Percentiles rank a stretch among this genome's conserved stretches.
Conservation (phyloP, 2,797 vertebrate genomes). For the Neomorphus geoffroyi region DNA sequence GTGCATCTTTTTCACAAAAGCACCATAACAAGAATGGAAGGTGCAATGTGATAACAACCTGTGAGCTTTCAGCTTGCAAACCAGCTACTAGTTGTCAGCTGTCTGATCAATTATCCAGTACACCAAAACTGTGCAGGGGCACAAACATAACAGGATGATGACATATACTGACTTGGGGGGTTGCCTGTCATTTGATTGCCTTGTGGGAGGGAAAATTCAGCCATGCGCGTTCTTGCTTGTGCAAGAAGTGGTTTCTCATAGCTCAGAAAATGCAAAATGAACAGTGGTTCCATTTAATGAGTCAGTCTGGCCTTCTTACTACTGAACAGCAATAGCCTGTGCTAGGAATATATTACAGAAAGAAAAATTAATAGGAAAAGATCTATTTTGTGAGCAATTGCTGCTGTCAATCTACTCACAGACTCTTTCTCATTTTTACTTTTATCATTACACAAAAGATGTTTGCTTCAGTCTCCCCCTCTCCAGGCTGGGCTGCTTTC, state of each 20-base stretch:
- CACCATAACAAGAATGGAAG: not conserved
- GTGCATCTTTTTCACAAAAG: accelerated
- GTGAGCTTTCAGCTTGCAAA: not conserved
- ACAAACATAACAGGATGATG: not conserved
- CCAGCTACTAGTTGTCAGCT: not conserved
- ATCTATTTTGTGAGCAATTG: conserved; percentile 1
- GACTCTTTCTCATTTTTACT: not conserved
- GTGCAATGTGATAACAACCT: not conserved
- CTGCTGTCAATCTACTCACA: not conserved
- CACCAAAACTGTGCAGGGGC: not conserved
- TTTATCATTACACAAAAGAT: not conserved
- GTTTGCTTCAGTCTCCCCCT: not conserved
- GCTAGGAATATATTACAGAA: not conserved
- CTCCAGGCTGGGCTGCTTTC: not conserved
- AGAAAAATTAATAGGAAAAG: conserved; percentile 19
- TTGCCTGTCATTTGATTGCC: not conserved
- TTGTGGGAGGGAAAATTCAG: not conserved
- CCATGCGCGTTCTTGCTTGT: not conserved
- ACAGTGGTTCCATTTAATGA: not conserved
- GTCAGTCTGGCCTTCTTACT: not conserved
- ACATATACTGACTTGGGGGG: not conserved
- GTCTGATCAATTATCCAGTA: not conserved
- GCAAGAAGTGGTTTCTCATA: not conserved
- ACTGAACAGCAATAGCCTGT: not conserved
- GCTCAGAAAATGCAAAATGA: not conserved